Evolutionary conservation across 2,113 vertebrate genomes (phyloP).

Genomic region (Aphyosemion australe): DNA sequence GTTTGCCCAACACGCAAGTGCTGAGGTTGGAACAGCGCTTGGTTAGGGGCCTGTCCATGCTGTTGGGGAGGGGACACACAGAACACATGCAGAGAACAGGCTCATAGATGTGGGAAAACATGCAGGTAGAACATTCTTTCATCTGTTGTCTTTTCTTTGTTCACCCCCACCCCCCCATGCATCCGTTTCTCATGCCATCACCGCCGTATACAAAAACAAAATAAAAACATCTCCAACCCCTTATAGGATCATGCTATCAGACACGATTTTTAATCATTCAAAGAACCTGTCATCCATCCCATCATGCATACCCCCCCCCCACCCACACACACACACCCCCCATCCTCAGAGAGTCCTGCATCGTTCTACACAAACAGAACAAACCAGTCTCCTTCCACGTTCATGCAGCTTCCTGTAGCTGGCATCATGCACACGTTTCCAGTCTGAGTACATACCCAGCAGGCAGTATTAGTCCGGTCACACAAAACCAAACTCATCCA

Average conservation of each 20-base stretch:
- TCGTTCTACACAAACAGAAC: constrained; percentile 47
- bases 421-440: constrained; percentile 64
- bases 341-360: neutral
- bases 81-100: constrained; percentile 84
- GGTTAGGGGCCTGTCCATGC: constrained; percentile 87
- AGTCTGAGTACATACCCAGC: constrained; percentile 49
- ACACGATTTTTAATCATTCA: constrained; percentile 13
- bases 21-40: constrained; percentile 94
- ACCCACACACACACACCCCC: too few relatives aligned
- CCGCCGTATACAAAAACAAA: constrained; percentile 6
- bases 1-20: constrained; percentile 89
- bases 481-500: constrained; percentile 67
- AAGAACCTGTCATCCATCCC: constrained; percentile 31
- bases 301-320: constrained; percentile 44
- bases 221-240: neutral
- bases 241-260: constrained; percentile 46
- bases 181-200: constrained; percentile 47
- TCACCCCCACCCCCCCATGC: constrained; percentile 49
- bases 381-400: constrained; percentile 51
- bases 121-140: constrained; percentile 44
- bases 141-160: neutral
- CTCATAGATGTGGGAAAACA: constrained; percentile 66
- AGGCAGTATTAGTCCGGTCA: constrained; percentile 50
- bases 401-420: constrained; percentile 69
- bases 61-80: constrained; percentile 77